Conservation (phyloP, 2,113 vertebrate species). For the Antigone vipio region DNA sequence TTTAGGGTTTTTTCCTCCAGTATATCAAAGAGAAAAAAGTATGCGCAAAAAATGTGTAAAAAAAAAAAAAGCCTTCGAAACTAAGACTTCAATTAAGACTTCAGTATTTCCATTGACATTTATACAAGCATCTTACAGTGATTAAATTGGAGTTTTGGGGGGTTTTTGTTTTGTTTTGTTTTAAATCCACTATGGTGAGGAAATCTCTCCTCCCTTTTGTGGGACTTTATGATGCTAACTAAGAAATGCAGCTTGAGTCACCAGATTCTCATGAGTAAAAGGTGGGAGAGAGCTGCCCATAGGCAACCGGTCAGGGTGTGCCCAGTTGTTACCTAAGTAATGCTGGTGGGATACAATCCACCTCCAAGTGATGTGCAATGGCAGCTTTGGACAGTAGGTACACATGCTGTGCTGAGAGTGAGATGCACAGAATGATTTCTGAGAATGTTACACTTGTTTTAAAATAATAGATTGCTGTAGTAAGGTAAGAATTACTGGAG, state of each 20-base stretch:
- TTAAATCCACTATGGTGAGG: background rate
- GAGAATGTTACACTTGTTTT: background rate
- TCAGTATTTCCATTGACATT: background rate
- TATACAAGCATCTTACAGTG: background rate
- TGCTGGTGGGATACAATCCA: background rate
- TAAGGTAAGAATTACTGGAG: background rate
- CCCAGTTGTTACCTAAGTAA: background rate
- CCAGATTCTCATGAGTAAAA: accelerated
- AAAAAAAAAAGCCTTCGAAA: background rate
- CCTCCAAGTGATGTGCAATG: background rate
- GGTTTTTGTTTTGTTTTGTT: no score
- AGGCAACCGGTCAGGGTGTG: accelerated
- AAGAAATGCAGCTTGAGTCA: background rate
- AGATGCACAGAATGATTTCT: background rate
- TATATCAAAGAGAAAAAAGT: background rate
- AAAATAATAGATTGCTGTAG: background rate
- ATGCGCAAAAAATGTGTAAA: background rate
- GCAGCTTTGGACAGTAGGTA: background rate
- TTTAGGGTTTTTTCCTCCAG: background rate
- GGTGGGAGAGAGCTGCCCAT: background rate
- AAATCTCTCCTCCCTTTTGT: background rate
- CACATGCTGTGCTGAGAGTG: background rate
- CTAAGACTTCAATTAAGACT: background rate
- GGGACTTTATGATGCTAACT: background rate
- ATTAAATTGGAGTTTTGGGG: background rate